A percentile compares a stretch with the other conserved stretches of the same genome.
phyloP scores from a whole-genome alignment of 2,113 vertebrate genomes.

The Smithornis capensis region DNA sequence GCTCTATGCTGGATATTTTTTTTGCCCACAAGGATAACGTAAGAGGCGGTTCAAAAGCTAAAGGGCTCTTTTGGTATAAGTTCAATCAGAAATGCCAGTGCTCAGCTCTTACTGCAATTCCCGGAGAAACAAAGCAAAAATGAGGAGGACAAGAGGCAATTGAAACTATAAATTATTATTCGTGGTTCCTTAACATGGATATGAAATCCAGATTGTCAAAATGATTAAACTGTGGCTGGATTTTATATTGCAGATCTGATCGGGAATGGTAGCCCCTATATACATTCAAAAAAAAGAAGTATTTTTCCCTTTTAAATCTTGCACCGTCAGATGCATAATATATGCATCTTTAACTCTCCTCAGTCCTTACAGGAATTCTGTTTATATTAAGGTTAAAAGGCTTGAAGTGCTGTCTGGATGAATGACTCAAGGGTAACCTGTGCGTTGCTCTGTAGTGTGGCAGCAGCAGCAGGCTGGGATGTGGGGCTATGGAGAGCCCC shows the following conservation, averaged over 20 bases:
- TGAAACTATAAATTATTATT: not conserved
- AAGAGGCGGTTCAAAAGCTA: not conserved
- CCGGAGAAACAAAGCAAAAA: not conserved
- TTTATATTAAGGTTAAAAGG: not conserved
- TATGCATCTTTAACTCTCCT: not conserved
- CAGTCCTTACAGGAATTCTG: not conserved
- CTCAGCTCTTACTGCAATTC: not conserved
- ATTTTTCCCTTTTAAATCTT: not conserved
- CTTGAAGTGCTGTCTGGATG: not conserved
- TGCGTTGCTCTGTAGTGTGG: rapidly evolving
- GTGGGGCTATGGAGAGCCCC: rapidly evolving
- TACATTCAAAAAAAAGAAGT: no score
- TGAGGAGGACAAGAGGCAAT: not conserved
- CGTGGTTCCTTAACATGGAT: not conserved
- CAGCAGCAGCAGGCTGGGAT: not conserved
- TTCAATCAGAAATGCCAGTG: not conserved
- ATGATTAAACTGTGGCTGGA: not conserved
- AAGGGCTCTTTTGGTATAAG: not conserved
- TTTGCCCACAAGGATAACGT: not conserved
- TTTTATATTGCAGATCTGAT: not conserved
- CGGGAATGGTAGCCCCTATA: not conserved
- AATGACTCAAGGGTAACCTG: not conserved
- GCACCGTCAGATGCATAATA: not conserved
- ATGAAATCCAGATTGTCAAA: not conserved
- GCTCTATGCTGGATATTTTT: not conserved